Evolutionary conservation across 2,113 vertebrate species (phyloP).

Genomic region (Emydura subglobosa): DNA sequence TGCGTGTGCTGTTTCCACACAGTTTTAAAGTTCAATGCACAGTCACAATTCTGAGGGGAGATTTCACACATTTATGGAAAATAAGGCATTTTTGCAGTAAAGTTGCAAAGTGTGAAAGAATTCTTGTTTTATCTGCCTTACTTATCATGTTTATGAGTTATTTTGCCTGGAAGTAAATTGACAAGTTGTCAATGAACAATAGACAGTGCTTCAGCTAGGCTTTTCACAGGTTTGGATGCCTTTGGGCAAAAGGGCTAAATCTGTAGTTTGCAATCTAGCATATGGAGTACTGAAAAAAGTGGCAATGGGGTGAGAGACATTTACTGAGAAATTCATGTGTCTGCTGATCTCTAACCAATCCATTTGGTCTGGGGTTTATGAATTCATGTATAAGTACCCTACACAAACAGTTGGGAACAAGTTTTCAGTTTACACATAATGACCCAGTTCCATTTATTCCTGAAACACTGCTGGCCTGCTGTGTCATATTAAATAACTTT

Average conservation of each 20-base stretch:
- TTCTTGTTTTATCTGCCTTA: constrained; percentile 87
- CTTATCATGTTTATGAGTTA: constrained; percentile 88
- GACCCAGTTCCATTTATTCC: constrained; percentile 56
- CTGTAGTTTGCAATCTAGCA: constrained; percentile 84
- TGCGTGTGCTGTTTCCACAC: constrained; percentile 77
- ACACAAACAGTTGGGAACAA: constrained; percentile 16
- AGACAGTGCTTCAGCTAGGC: constrained; percentile 87
- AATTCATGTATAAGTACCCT: constrained; percentile 71
- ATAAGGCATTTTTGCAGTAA: constrained; percentile 85
- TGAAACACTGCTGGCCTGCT: constrained; percentile 8
- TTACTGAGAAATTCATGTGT: constrained; percentile 78
- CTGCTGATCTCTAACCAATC: constrained; percentile 77
- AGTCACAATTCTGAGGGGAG: constrained; percentile 85
- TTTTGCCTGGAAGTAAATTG: constrained; percentile 90
- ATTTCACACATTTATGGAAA: constrained; percentile 85
- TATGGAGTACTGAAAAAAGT: constrained; percentile 83
- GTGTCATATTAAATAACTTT: constrained; percentile 48
- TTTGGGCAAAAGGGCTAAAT: constrained; percentile 88
- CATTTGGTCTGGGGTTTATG: constrained; percentile 69
- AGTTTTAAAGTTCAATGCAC: constrained; percentile 86
- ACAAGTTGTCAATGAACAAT: constrained; percentile 90
- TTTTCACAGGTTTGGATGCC: constrained; percentile 91
- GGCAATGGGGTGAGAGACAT: constrained; percentile 85
- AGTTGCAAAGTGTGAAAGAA: constrained; percentile 86
- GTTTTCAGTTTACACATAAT: constrained; percentile 50